These are phyloP conservation scores for Trachelus stipa DNA, from an alignment of 2,888 invertebrate species.

Conservation along the genomic window DNA sequence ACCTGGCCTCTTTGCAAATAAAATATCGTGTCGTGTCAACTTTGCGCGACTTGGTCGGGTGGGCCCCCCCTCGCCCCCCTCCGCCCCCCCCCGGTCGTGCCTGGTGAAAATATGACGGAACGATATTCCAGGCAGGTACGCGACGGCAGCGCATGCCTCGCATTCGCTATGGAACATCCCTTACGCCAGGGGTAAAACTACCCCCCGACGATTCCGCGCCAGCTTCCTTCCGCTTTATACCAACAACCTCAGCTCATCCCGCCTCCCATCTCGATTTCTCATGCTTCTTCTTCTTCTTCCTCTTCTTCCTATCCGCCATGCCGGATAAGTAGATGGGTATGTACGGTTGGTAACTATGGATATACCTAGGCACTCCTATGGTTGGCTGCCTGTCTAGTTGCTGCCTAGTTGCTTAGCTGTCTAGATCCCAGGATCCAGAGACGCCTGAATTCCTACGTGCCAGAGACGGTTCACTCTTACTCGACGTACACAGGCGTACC, in stretches of 20 bases:
- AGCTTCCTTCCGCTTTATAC: neutral
- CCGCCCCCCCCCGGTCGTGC: neutral
- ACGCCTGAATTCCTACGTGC: neutral
- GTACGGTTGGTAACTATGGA: neutral
- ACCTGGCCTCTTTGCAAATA: constrained; percentile 50
- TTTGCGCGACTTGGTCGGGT: constrained; percentile 1
- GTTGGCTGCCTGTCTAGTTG: neutral
- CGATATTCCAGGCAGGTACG: constrained; percentile 50
- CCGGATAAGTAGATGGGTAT: neutral
- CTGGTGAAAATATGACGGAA: constrained; percentile 42
- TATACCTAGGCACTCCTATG: neutral
- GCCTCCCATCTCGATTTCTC: neutral
- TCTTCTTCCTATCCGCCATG: neutral
- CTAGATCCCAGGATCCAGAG: neutral
- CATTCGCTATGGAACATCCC: constrained; percentile 34
- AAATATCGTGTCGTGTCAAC: constrained; percentile 45
- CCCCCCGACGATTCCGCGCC: neutral
- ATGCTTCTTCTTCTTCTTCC: neutral
- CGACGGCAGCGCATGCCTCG: constrained; percentile 33
- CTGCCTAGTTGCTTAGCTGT: neutral
- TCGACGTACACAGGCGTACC: neutral
- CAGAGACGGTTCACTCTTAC: neutral
- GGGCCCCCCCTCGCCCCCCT: too few species aligned
- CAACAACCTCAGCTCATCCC: neutral
- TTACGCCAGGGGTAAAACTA: neutral